Evolutionary conservation across 53 echinoderm and acorn worm species (phyloP), one percentile per base, ranked within the genome.

Genomic region (Holothuria scabra): DNA sequence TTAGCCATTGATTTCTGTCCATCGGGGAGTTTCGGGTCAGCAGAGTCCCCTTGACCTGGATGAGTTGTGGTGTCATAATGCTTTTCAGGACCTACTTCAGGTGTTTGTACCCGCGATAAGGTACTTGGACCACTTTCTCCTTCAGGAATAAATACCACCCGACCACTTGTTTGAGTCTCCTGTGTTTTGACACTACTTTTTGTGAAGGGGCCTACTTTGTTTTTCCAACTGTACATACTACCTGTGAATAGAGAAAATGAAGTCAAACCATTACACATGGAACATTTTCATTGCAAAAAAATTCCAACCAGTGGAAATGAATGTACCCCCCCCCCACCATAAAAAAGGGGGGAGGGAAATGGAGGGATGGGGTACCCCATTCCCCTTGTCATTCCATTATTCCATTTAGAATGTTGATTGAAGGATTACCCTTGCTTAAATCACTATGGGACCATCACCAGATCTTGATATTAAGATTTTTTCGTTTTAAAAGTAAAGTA

Each of bases 151-250:
- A 72, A 41, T 44, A 44, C 21, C 19, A 72, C 46, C 34, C 14
- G 34, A 21, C 46, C 72, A 10, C 24, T 41, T 44, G 72, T 72
- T 22, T 72, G 72, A 25, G 72, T 72, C 46, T 72, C 72, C 2
- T 72, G 72, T 30, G 72, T 72, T 26, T 48, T 72, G 25, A 70
- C 44, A 21, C 28, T 72, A 72, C 37, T 44, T 24, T 72, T 72
- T 48, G 48, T 26, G 4, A 48, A 22, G 19, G 72, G 72, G 49
- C 72, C 49, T 44, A 72, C 46, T 28, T 34, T 72, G 72, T 72
- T 72, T 72, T 72, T 72, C 72, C 72, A 72, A 72, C 72, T 72
- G 46, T 72, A 23, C 21, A 72, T 16, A 8, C 72, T 72, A 72
- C 72, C 72, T 72, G 72, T n/a, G 48, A 13, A 20, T 11, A 21